phyloP scores from a whole-genome alignment of 2,888 invertebrate genomes.

The Andrena minutula region DNA sequence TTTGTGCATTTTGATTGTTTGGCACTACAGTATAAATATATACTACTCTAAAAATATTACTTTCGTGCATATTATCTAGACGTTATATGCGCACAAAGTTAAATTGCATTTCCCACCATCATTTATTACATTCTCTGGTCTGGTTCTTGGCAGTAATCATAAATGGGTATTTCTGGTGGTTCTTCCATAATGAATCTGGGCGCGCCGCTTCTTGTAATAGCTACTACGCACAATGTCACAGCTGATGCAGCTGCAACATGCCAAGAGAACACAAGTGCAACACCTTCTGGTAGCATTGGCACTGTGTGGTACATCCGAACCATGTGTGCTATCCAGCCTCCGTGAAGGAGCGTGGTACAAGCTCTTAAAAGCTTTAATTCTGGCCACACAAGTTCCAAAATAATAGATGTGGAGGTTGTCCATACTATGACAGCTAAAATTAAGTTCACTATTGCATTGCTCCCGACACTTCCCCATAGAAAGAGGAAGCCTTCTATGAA shows the following conservation, averaged over 20 bases:
- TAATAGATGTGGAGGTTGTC: constrained; percentile 75
- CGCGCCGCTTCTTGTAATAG: constrained; percentile 76
- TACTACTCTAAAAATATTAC: constrained; percentile 46
- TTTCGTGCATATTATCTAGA: constrained; percentile 24
- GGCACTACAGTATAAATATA: constrained; percentile 35
- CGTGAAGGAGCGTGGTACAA: constrained; percentile 78
- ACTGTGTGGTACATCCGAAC: constrained; percentile 72
- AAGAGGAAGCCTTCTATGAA: constrained; percentile 83
- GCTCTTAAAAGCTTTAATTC: constrained; percentile 78
- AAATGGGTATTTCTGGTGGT: constrained; percentile 80
- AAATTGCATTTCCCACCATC: constrained; percentile 11
- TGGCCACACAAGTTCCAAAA: constrained; percentile 80
- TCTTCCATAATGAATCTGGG: constrained; percentile 71
- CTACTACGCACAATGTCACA: constrained; percentile 77
- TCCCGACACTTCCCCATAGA: constrained; percentile 70
- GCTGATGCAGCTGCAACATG: constrained; percentile 80
- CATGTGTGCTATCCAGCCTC: constrained; percentile 81
- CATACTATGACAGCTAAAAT: constrained; percentile 77
- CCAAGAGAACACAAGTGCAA: constrained; percentile 76
- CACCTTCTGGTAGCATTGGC: constrained; percentile 38
- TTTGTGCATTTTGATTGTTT: constrained; percentile 30
- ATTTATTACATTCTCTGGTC: constrained; percentile 54
- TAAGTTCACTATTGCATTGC: constrained; percentile 65
- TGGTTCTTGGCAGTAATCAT: constrained; percentile 76
- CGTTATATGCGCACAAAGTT: constrained; percentile 26